phyloP scores from a whole-genome alignment of 2,888 invertebrate species.

The Gortyna flavago region DNA sequence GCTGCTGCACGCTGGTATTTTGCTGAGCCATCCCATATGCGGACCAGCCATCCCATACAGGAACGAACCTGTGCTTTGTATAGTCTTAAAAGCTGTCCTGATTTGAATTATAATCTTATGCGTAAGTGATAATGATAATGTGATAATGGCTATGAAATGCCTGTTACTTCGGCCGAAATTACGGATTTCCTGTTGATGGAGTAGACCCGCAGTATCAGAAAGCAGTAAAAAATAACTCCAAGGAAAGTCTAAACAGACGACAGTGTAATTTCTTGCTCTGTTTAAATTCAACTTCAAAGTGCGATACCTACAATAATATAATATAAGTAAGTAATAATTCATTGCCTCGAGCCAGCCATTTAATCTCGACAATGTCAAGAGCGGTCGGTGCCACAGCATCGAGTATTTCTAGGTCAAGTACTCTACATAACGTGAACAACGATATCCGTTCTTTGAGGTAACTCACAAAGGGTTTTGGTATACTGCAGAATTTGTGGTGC shows the following conservation, averaged over 20 bases:
- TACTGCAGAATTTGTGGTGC: conserved; percentile 12
- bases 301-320: not conserved
- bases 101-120: too few relatives aligned
- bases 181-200: too few relatives aligned
- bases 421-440: conserved; percentile 39
- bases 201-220: not conserved
- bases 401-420: conserved; percentile 64
- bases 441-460: conserved; percentile 53
- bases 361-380: conserved; percentile 66
- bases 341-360: conserved; percentile 25
- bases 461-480: conserved; percentile 53
- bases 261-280: not conserved
- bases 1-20: too few relatives aligned
- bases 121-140: too few relatives aligned
- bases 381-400: conserved; percentile 54
- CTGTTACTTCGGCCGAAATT: too few relatives aligned
- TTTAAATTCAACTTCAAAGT: not conserved
- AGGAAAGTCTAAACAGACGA: not conserved
- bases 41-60: too few relatives aligned
- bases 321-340: conserved; percentile 4
- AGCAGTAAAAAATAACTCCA: not conserved
- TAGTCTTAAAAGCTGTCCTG: too few relatives aligned
- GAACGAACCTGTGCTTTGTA: too few relatives aligned
- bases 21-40: too few relatives aligned
- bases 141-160: too few relatives aligned